Conservation (phyloP, 2,797 vertebrate genomes). For the Sylvia borin region DNA sequence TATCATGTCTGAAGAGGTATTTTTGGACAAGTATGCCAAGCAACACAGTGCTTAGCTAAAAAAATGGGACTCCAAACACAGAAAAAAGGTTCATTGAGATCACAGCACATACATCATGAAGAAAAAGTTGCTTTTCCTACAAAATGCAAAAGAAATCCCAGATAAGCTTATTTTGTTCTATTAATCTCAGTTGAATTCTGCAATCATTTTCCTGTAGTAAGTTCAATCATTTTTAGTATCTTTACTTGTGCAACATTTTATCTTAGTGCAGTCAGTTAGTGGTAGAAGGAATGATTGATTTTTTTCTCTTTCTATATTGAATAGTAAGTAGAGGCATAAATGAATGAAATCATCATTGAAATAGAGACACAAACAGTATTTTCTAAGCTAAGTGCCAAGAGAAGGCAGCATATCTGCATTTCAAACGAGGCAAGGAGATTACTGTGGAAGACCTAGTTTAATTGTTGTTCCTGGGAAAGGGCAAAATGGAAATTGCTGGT, state of each 20-base stretch:
- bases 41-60: not conserved
- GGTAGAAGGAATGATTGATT: not conserved
- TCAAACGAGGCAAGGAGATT: not conserved
- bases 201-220: not conserved
- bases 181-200: not conserved
- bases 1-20: not conserved
- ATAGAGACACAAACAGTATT: not conserved
- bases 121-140: not conserved
- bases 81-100: not conserved
- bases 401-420: not conserved
- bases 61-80: not conserved
- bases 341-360: not conserved
- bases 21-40: not conserved
- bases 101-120: not conserved
- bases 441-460: not conserved
- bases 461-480: not conserved
- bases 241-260: not conserved
- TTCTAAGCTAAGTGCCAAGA: not conserved
- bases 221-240: not conserved
- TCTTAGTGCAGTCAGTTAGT: not conserved
- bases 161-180: not conserved
- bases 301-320: not conserved
- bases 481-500: constrained; percentile 24
- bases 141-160: not conserved
- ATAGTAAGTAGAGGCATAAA: not conserved